phyloP scores from a whole-genome alignment of 2,888 invertebrate species.

The Ophioninae sp. region DNA sequence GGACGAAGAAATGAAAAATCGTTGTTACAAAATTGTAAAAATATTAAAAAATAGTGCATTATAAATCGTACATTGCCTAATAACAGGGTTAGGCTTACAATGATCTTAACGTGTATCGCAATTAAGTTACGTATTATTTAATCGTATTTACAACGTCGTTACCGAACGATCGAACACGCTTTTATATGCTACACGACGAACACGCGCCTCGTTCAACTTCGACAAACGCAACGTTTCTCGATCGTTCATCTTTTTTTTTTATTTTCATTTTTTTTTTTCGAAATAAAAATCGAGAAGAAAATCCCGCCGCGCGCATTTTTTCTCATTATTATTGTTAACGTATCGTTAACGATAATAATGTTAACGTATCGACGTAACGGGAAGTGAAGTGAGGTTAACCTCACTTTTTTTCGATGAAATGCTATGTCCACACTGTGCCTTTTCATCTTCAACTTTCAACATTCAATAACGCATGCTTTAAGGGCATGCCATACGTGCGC shows the following conservation, averaged over 20 bases:
- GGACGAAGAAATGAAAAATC: slow-evolving; percentile 66
- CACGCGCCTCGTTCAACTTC: slow-evolving; percentile 30
- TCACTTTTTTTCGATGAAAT: too few relatives aligned
- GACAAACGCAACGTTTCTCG: slow-evolving; percentile 3
- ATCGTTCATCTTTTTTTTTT: slow-evolving; percentile 10
- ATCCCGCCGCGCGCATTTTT: slow-evolving; percentile 1
- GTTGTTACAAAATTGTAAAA: slow-evolving; percentile 74
- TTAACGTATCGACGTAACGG: too few relatives aligned
- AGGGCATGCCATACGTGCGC: too few relatives aligned
- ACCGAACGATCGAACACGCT: slow-evolving; percentile 49
- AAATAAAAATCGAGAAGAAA: slow-evolving; percentile 17
- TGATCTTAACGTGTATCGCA: slow-evolving; percentile 50
- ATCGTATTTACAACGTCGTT: slow-evolving; percentile 60
- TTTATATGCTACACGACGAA: slow-evolving; percentile 20
- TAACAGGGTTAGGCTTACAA: slow-evolving; percentile 61
- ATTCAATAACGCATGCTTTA: too few relatives aligned
- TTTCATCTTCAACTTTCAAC: too few relatives aligned
- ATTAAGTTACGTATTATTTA: slow-evolving; percentile 51
- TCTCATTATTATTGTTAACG: not conserved
- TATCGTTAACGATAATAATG: too few relatives aligned
- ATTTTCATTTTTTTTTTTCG: not conserved
- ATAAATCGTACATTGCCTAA: slow-evolving; percentile 71
- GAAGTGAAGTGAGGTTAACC: too few relatives aligned
- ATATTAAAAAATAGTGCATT: slow-evolving; percentile 74
- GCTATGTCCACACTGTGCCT: too few relatives aligned